These are phyloP conservation scores for Agapornis roseicollis DNA, from an alignment of 2,113 vertebrate species.

Conservation along the genomic window DNA sequence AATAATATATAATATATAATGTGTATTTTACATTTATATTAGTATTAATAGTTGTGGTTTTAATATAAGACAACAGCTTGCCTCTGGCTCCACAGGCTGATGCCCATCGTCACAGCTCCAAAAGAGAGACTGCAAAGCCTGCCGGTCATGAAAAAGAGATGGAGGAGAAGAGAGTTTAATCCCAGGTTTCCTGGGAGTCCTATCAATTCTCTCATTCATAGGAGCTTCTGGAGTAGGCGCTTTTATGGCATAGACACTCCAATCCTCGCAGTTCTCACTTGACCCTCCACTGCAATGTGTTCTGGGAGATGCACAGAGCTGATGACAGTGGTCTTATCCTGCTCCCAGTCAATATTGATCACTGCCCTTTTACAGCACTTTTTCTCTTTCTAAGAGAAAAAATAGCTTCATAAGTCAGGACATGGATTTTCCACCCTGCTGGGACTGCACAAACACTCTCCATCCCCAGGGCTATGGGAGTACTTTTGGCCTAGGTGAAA, in stretches of 20 bases:
- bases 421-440: neutral
- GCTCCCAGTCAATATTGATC: fast-evolving
- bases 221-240: neutral
- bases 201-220: neutral
- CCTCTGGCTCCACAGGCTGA: neutral
- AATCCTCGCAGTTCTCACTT: neutral
- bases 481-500: neutral
- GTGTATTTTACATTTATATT: too few species aligned
- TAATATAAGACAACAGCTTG: neutral
- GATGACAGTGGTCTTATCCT: neutral
- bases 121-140: neutral
- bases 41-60: neutral
- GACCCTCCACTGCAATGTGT: fast-evolving
- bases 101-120: fast-evolving
- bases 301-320: neutral
- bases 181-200: neutral
- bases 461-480: neutral
- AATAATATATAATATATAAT: too few species aligned
- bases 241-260: neutral
- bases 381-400: neutral
- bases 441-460: neutral
- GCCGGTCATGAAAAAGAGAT: neutral
- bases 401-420: neutral
- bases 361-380: neutral
- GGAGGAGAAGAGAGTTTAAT: neutral